Evolutionary conservation across 2,113 vertebrate species (phyloP).

Genomic region (Notothenia coriiceps): DNA sequence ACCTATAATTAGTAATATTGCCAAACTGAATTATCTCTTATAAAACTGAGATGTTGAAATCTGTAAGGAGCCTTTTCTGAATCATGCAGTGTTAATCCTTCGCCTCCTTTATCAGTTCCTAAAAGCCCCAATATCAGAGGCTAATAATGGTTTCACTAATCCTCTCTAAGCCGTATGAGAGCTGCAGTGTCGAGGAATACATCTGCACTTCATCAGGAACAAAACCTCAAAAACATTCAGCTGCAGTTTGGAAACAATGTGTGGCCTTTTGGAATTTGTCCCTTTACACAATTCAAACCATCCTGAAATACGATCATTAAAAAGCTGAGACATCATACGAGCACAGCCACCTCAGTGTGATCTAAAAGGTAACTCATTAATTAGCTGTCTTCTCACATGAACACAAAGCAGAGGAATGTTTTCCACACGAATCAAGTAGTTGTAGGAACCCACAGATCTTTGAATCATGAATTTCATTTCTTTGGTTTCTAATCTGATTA

Average conservation of each 20-base stretch:
- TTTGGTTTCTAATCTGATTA: background rate
- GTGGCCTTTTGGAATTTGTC: too few species aligned
- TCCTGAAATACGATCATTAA: background rate
- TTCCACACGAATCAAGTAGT: too few species aligned
- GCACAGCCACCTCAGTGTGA: background rate
- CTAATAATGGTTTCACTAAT: slow-evolving; percentile 55
- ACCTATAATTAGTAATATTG: too few species aligned
- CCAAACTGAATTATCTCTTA: too few species aligned
- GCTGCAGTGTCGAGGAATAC: slow-evolving; percentile 2
- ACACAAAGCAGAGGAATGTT: too few species aligned
- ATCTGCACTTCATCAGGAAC: slow-evolving; percentile 22
- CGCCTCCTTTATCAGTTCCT: background rate
- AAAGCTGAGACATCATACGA: background rate
- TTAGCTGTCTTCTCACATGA: background rate
- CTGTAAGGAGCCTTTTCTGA: slow-evolving; percentile 1
- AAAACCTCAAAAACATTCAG: background rate
- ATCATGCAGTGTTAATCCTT: slow-evolving; percentile 20
- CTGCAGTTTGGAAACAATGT: background rate
- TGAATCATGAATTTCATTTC: background rate
- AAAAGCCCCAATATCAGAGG: slow-evolving; percentile 48
- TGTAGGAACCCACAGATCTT: too few species aligned
- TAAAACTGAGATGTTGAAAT: too few species aligned
- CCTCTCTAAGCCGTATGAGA: slow-evolving; percentile 38
- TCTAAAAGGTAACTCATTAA: slow-evolving; percentile 12
- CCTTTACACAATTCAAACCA: too few species aligned